Evolutionary conservation across 2,113 vertebrate species (phyloP).

Genomic region (Mormyrus iriodes): DNA sequence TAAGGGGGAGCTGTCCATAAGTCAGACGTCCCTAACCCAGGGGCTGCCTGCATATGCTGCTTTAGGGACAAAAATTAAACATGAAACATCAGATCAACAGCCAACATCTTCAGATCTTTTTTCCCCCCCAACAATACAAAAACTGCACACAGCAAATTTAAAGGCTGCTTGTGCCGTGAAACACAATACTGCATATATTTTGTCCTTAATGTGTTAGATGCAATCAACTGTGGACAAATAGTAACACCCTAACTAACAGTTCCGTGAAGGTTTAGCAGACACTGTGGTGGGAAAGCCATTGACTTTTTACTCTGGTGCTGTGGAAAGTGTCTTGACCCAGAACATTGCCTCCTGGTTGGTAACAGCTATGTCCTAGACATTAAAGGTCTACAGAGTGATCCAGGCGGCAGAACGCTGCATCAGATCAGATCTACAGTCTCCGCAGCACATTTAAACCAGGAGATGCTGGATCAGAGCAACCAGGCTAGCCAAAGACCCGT

Average conservation of each 20-base stretch:
- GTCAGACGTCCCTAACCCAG: no score
- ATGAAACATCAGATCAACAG: neutral
- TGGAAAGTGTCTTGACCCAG: neutral
- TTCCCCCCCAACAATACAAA: neutral
- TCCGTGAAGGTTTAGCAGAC: neutral
- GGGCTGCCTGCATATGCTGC: no score
- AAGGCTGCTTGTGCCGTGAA: neutral
- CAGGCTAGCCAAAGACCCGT: no score
- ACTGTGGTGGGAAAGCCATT: no score
- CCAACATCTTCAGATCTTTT: neutral
- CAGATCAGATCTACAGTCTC: no score
- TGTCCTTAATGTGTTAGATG: neutral
- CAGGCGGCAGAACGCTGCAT: no score
- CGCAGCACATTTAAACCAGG: no score
- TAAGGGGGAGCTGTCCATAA: no score
- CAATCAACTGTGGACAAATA: neutral
- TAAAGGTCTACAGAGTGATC: neutral
- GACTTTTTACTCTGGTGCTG: no score
- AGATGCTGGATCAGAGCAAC: no score
- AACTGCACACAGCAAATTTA: neutral
- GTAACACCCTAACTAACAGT: neutral
- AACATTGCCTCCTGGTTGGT: neutral
- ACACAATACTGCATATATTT: neutral
- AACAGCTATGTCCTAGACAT: neutral
- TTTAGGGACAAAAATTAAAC: neutral